Percentiles rank a stretch among this genome's conserved stretches.
phyloP scores from a whole-genome alignment of 1,140 invertebrate genomes.

The Drosophila quadrilineata region DNA sequence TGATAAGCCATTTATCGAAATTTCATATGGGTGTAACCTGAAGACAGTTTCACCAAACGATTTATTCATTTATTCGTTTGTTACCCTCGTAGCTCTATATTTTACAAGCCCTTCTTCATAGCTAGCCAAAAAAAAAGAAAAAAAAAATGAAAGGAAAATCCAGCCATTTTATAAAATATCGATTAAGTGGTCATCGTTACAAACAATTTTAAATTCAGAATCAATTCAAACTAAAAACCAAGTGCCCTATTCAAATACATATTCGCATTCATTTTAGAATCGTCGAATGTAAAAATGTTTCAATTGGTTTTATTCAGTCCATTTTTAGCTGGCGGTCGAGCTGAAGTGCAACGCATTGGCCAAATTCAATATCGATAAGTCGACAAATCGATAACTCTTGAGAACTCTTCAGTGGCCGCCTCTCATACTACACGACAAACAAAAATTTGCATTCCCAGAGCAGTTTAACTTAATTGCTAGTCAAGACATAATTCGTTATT shows the following conservation, averaged over 20 bases:
- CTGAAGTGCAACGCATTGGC: conserved; percentile 23
- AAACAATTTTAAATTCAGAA: conserved; percentile 32
- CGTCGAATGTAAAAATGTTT: conserved; percentile 4
- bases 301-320: conserved; percentile 38
- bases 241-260: no score
- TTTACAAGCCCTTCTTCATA: conserved; percentile 25
- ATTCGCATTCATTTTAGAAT: no score
- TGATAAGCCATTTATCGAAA: conserved; percentile 80
- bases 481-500: conserved; percentile 35
- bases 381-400: conserved; percentile 6
- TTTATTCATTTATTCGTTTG: conserved; percentile 37
- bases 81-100: conserved; percentile 11
- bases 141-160: conserved; percentile 26
- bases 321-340: conserved; percentile 8
- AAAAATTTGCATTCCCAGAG: conserved; percentile 72
- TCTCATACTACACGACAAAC: conserved; percentile 13
- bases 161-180: conserved; percentile 76
- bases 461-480: conserved; percentile 41
- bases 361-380: conserved; percentile 15
- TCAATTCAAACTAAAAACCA: conserved; percentile 17
- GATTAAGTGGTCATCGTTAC: conserved; percentile 81
- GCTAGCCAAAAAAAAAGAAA: conserved; percentile 17
- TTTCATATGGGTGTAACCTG: conserved; percentile 72
- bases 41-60: conserved; percentile 38
- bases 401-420: conserved; percentile 44